A percentile compares a stretch with the other conserved stretches of the same genome.
Evolutionary conservation across 2,888 invertebrate genomes (phyloP).

Genomic region (Clepsis dumicolana): DNA sequence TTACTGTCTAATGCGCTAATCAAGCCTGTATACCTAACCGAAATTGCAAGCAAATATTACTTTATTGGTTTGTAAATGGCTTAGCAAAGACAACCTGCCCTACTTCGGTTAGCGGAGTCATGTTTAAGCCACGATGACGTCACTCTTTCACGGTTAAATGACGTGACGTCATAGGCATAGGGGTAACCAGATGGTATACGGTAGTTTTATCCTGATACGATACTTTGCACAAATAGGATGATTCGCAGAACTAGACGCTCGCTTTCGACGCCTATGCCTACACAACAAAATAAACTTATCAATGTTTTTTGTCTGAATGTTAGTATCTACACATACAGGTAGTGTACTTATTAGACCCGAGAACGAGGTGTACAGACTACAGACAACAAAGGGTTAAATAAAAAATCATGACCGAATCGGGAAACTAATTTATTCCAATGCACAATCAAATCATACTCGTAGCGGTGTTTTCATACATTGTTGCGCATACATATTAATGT

Average conservation of each 20-base stretch:
- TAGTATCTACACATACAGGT: too few species aligned
- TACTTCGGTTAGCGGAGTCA: conserved; percentile 7
- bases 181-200: background rate
- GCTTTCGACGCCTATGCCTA: too few species aligned
- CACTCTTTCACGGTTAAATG: background rate
- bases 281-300: too few species aligned
- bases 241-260: background rate
- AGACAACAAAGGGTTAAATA: background rate
- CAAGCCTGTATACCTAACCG: background rate
- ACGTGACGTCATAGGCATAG: conserved; percentile 11
- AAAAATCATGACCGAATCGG: background rate
- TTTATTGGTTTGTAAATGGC: conserved; percentile 7
- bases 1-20: background rate
- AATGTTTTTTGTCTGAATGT: too few species aligned
- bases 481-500: conserved; percentile 14
- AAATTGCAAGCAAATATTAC: conserved; percentile 1
- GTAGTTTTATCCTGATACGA: background rate
- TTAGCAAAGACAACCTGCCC: conserved; percentile 7
- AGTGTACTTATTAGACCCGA: too few species aligned
- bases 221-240: background rate
- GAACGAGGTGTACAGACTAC: too few species aligned
- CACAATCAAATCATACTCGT: background rate
- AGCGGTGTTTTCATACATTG: conserved; percentile 4
- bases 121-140: conserved; percentile 10
- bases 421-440: background rate